A percentile compares a stretch with the other conserved stretches of the same genome.
Conservation (phyloP, 2,888 invertebrate genomes). For the Dasypolia templi region DNA sequence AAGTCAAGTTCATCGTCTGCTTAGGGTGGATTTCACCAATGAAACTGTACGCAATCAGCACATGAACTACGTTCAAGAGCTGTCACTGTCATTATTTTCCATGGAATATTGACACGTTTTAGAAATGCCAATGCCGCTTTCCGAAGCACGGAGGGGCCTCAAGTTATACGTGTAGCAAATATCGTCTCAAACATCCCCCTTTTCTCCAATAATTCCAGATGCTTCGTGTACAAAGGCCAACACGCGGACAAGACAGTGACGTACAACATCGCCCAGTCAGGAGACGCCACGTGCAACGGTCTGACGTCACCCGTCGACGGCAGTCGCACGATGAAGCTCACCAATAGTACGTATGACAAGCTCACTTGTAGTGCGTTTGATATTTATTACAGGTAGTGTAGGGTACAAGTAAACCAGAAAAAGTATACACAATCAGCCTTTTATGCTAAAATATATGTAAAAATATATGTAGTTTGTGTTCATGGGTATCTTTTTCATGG, state of each 20-base stretch:
- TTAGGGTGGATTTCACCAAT: too few relatives aligned
- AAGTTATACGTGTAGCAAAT: background rate
- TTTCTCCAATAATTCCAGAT: slow-evolving; percentile 83
- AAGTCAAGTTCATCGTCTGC: background rate
- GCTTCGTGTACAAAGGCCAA: slow-evolving; percentile 94
- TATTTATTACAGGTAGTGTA: background rate
- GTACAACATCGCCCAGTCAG: slow-evolving; percentile 94
- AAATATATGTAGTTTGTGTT: too few relatives aligned
- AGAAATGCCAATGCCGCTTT: too few relatives aligned
- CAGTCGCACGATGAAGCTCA: slow-evolving; percentile 94
- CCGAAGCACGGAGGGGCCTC: background rate
- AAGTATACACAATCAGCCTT: background rate
- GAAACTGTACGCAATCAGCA: too few relatives aligned
- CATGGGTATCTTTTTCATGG: slow-evolving; percentile 3
- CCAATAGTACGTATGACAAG: slow-evolving; percentile 90
- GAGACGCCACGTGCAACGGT: slow-evolving; percentile 95
- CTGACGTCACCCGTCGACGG: slow-evolving; percentile 94
- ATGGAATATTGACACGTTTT: too few relatives aligned
- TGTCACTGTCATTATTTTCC: too few relatives aligned
- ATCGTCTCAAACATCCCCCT: background rate
- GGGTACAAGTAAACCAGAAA: background rate
- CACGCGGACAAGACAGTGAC: slow-evolving; percentile 87
- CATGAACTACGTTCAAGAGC: too few relatives aligned
- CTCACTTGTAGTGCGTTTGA: background rate
- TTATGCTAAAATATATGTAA: too few relatives aligned